Base-by-base conservation (phyloP, 2,888 invertebrate species). In the Drosophila heteroneura region DNA sequence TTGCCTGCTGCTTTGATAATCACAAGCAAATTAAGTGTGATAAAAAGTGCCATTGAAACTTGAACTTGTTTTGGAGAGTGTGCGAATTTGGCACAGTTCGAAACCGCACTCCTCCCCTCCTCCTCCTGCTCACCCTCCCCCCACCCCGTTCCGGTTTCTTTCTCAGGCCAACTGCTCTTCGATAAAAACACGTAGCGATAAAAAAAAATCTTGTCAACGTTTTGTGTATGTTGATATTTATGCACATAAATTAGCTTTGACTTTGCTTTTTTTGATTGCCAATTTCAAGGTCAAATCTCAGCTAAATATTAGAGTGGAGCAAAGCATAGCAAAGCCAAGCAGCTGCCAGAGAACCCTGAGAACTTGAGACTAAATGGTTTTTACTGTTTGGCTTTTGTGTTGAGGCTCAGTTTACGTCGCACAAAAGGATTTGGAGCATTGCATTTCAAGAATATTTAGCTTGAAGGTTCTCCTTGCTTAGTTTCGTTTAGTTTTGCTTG, bases 401-500 rank as follows among this genome's bases (percentile, higher is more conserved):
- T 16, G 35, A 5, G 59, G 22, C 59, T 80, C 72, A 66, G 59
- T 5, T 80, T 80, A 69, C 81, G 44, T 5, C 4, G 37, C 39
- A 79, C 80, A 79, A 79, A 79, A 75, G 78, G 80, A 80, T 78
- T 61, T 57, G 12, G 52, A 52, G 78, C 61, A 79, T 78, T 58
- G 62, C 44, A 62, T 74, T 74, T 59, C 74, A 68, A 61, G 53
- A 12, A 28, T 35, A 41, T 37, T 53, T 37, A n/a, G 62, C 41
- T 54, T 28, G 22, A 54, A 37, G 64, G 49, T 30, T 61, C 47
- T 26, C 30, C 37, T 52, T 52, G 10, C 9, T 57, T 56, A 19
- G 56, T 19, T 53, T 44, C 22, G 22, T 44, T 44, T 22, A 47
- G 47, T 16, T 47, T 16, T 9, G 26, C 16, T 76, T 83, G 89